Percentiles rank a stretch among this genome's conserved stretches.
Evolutionary conservation across 2,888 invertebrate species (phyloP).

Genomic region (Ashinkailepas kermadecensis): DNA sequence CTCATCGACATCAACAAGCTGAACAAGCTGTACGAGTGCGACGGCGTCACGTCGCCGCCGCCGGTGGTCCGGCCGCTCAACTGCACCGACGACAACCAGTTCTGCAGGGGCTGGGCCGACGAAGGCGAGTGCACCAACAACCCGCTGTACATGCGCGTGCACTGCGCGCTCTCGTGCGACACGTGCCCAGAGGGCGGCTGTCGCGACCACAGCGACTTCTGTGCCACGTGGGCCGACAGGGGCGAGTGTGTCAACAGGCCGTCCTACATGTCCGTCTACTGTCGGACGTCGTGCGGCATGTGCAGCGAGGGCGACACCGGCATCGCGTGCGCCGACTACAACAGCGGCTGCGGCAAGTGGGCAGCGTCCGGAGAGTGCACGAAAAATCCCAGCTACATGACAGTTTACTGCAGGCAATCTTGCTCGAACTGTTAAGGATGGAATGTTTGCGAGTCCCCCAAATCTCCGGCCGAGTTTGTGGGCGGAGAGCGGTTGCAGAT

Average conservation of each 20-base stretch:
- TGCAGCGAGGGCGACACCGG: constrained; percentile 30
- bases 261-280: constrained; percentile 34
- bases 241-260: constrained; percentile 34
- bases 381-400: constrained; percentile 34
- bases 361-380: constrained; percentile 32
- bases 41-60: constrained; percentile 1
- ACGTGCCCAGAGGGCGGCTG: not conserved
- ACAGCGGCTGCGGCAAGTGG: constrained; percentile 32
- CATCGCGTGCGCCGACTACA: constrained; percentile 29
- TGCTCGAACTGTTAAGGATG: constrained; percentile 32
- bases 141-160: not conserved
- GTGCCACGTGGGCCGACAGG: constrained; percentile 33
- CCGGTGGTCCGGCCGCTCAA: not conserved
- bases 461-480: too few species aligned
- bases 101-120: not conserved
- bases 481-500: too few species aligned
- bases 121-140: not conserved
- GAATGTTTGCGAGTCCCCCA: too few species aligned
- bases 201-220: constrained; percentile 28
- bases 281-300: constrained; percentile 29
- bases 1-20: constrained; percentile 32
- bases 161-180: not conserved
- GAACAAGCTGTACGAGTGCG: constrained; percentile 32
- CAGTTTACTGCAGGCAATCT: constrained; percentile 32
- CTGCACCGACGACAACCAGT: not conserved